Evolutionary conservation across 64 coral and sea anemone genomes (phyloP), one percentile per base, ranked within the genome.

Genomic region (Stylophora pistillata): DNA sequence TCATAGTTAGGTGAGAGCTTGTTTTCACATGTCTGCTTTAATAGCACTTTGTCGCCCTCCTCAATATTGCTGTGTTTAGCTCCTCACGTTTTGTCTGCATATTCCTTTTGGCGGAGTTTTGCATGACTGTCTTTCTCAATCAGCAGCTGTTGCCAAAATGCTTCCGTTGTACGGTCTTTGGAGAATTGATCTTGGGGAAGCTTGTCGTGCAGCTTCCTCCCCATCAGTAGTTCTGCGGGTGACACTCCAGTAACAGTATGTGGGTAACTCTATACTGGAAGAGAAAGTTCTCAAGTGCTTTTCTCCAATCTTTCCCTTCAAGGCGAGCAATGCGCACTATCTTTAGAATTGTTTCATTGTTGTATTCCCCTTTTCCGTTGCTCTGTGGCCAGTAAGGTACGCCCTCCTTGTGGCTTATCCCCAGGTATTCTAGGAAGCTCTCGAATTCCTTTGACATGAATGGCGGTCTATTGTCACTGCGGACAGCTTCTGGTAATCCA

Each of bases 311-410:
- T 85, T 30, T 78, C n/a, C 72, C 87, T 84, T 94, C 73, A 55
- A 89, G 86, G 9, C 58, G 78, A 4, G 79, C 86, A 57, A 94
- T 94, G 72, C 86, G 56, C 30, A 89, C 87, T 29, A 88, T 79
- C 55, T 93, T 93, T 14, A 94, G 65, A 32, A 89, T 15, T 21
- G 74, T 89, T 65, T 89, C 73, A 71, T 89, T 94, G 64, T 33
- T 69, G 30, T 53, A 57, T 83, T 94, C 92, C 74, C 89, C 92
- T 37, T 62, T 84, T 61, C 74, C 79, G 17, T 94, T 89, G 78
- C 86, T 85, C 58, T 94, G 86, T 20, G 81, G 87, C 92, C 81
- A 86, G 25, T 94, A 94, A 1, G 83, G 82, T 34, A 94, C 76
- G 68, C 91, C 76, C 60, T 89, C 78, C 73, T 89, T 94, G 68